Evolutionary conservation across 2,797 vertebrate species (phyloP), one percentile per base, ranked within the genome.

Genomic region (Nyctalus aviator): DNA sequence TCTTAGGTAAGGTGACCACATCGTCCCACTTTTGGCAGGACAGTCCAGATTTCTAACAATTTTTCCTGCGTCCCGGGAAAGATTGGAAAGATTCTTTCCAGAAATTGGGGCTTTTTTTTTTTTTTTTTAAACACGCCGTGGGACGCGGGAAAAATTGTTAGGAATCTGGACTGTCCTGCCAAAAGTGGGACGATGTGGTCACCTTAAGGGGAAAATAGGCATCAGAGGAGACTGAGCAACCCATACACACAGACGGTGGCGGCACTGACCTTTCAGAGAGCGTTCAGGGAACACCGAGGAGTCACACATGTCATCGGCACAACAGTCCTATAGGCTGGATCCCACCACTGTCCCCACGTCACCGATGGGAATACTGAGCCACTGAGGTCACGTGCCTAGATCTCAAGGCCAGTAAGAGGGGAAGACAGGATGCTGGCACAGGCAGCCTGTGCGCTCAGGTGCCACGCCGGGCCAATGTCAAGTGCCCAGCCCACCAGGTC

Each of bases 291-390:
- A 11, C 0, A 0, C 64, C 69, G 9, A 68, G 37, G 35, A 69
- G 50, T 12, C 21, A 7, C 23, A 6, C 7, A 0, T 21, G 14
- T 14, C 32, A 37, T 32, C 7, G 2, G 17, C 68, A 82, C 30
- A 18, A 2, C 6, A 5, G 62, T 23, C 25, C 44, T 30, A 3
- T 0, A n/a, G 27, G 2, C 1, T 13, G 8, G 72, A 46, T 11
- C 30, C 9, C 23, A 2, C 17, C 2, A 4, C 30, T 3, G 7
- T 50, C 55, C 66, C 72, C 59, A 72, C 30, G 64, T 73, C 17
- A 57, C 62, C 30, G 75, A 27, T 17, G 15, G 71, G 30, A n/a
- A 72, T 4, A 44, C 55, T 9, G 59, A 59, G 55, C 18, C 78
- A 27, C 50, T 23, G 14, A 14, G 59, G 15, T 25, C 37, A n/a